Percentiles rank a stretch among this genome's conserved stretches.
phyloP scores from a whole-genome alignment of 2,113 vertebrate species.

The Sceloporus undulatus region DNA sequence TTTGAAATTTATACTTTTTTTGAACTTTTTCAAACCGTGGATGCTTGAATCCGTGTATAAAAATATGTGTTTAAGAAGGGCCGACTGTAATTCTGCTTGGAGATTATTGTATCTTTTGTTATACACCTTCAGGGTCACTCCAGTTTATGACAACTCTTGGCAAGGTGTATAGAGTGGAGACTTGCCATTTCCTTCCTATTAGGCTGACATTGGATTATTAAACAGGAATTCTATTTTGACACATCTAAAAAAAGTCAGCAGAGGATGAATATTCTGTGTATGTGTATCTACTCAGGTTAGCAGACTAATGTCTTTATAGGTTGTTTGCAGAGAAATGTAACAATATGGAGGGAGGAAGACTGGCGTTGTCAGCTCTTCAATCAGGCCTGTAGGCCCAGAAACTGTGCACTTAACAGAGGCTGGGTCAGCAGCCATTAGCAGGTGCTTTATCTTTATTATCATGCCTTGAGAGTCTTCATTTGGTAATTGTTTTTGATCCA shows the following conservation, averaged over 20 bases:
- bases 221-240: slow-evolving; percentile 3
- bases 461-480: not conserved
- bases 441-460: not conserved
- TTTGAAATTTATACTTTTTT: no score
- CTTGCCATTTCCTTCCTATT: no score
- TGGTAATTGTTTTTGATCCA: not conserved
- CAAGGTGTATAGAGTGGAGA: no score
- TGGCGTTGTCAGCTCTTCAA: not conserved
- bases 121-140: no score
- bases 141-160: no score
- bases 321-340: not conserved
- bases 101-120: no score
- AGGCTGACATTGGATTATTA: not conserved
- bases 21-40: no score
- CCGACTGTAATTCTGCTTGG: no score
- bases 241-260: not conserved
- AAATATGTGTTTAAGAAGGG: no score
- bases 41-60: no score
- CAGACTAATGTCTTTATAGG: not conserved
- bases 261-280: not conserved
- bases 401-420: not conserved
- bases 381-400: not conserved
- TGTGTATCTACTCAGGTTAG: not conserved
- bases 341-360: not conserved
- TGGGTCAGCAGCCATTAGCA: not conserved